These are phyloP conservation scores for Harpalus rufipes DNA, from an alignment of 2,888 invertebrate species.

Conservation along the genomic window DNA sequence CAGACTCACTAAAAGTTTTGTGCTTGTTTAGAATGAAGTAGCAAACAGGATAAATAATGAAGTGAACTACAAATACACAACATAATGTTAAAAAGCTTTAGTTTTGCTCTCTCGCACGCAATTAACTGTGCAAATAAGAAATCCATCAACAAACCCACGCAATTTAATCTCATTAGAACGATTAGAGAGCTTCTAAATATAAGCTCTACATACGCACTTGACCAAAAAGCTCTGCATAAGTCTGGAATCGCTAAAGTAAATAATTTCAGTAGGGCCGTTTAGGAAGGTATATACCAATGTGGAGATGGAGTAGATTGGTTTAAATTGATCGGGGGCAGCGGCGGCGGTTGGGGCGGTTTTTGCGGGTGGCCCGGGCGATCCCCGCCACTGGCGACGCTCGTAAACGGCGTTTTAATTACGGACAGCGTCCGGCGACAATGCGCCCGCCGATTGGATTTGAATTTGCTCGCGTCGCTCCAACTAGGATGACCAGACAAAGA, in stretches of 20 bases:
- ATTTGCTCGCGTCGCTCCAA: conserved; percentile 41
- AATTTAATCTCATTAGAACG: conserved; percentile 31
- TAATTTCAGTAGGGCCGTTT: conserved; percentile 36
- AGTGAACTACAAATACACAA: conserved; percentile 11
- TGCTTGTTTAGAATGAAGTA: not conserved
- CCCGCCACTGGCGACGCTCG: conserved; percentile 56
- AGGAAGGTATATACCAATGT: conserved; percentile 6
- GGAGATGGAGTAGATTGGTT: conserved; percentile 49
- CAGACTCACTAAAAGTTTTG: no score
- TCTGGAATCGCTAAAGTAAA: conserved; percentile 46
- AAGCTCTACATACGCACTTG: conserved; percentile 36
- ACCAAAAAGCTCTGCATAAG: conserved; percentile 34
- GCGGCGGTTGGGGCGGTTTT: conserved; percentile 55
- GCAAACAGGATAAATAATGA: conserved; percentile 2
- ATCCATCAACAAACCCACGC: conserved; percentile 41
- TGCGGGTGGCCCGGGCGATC: conserved; percentile 47
- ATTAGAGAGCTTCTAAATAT: not conserved
- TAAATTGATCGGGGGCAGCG: conserved; percentile 58
- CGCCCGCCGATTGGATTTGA: conserved; percentile 58
- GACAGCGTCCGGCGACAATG: conserved; percentile 62
- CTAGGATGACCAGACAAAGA: conserved; percentile 34
- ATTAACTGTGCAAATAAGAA: conserved; percentile 50
- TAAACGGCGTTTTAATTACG: conserved; percentile 67
- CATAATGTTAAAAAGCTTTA: conserved; percentile 28
- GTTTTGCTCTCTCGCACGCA: conserved; percentile 18